phyloP scores from a whole-genome alignment of 2,797 vertebrate genomes.

The Bradypodion ventrale region DNA sequence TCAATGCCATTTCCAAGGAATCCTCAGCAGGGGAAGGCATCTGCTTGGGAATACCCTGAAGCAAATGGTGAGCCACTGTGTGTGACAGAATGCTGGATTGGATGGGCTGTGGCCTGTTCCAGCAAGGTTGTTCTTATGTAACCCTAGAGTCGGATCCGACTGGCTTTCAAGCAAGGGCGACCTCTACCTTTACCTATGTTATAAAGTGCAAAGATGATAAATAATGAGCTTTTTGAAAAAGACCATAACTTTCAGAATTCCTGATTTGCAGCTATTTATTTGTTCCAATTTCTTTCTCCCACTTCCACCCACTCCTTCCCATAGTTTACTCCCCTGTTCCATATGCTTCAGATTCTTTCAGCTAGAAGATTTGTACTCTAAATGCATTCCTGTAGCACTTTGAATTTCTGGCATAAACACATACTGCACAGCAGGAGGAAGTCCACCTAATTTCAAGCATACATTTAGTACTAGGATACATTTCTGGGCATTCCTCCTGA shows the following conservation, averaged over 20 bases:
- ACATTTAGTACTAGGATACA: background rate
- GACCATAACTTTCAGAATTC: background rate
- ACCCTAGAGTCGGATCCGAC: too few relatives aligned
- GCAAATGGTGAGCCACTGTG: too few relatives aligned
- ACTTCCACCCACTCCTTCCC: constrained; percentile 32
- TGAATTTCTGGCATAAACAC: background rate
- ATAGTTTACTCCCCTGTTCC: constrained; percentile 46
- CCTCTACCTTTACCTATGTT: too few relatives aligned
- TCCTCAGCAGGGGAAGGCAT: too few relatives aligned
- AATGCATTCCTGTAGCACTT: background rate
- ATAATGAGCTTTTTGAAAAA: background rate
- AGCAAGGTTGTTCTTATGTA: too few relatives aligned
- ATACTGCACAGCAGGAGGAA: background rate
- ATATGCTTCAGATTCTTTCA: constrained; percentile 55
- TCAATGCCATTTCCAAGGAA: too few relatives aligned
- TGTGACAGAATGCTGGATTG: too few relatives aligned
- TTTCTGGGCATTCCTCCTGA: background rate
- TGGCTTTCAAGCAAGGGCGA: too few relatives aligned
- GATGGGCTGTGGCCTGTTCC: too few relatives aligned
- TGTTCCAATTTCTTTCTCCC: constrained; percentile 31
- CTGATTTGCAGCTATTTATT: background rate
- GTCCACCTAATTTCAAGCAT: background rate
- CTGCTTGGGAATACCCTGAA: too few relatives aligned
- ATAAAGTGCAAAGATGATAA: background rate
- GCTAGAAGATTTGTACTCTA: background rate